phyloP scores from a whole-genome alignment of 1,140 invertebrate species.

The Nymphalis io region DNA sequence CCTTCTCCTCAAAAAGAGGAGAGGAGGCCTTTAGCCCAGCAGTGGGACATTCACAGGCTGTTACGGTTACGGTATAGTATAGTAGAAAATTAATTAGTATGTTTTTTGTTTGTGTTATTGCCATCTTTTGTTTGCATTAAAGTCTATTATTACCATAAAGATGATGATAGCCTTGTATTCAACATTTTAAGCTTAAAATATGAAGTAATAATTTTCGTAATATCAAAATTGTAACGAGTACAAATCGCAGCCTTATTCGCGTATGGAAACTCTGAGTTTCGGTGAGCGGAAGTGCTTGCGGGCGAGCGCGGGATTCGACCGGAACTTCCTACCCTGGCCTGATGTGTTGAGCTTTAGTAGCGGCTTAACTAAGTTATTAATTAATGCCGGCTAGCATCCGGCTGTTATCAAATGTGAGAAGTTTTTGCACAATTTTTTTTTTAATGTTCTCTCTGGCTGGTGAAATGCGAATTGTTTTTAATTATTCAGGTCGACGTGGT shows the following conservation, averaged over 20 bases:
- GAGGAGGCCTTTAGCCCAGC: too few species aligned
- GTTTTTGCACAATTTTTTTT: conserved; percentile 35
- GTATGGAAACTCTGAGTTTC: conserved; percentile 49
- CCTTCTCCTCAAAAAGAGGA: too few species aligned
- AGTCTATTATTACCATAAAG: too few species aligned
- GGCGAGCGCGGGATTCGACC: conserved; percentile 69
- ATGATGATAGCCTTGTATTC: neutral
- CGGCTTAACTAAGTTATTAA: conserved; percentile 73
- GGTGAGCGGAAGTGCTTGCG: conserved; percentile 67
- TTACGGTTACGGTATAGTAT: too few species aligned
- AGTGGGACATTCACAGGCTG: too few species aligned
- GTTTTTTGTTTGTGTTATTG: too few species aligned
- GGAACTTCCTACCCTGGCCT: conserved; percentile 60
- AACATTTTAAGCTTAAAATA: neutral
- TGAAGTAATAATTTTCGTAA: conserved; percentile 18
- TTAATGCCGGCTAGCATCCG: conserved; percentile 63
- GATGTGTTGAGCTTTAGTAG: conserved; percentile 67
- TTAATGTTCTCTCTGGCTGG: conserved; percentile 5
- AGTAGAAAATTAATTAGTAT: too few species aligned
- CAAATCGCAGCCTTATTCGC: conserved; percentile 27
- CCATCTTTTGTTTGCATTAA: too few species aligned
- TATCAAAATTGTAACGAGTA: conserved; percentile 26
- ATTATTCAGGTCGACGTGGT: conserved; percentile 16
- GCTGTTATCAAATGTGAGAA: conserved; percentile 47
- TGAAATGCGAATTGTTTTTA: conserved; percentile 8